These are phyloP conservation scores for Branchellion lobata DNA, from an alignment of 2,888 invertebrate species.

Conservation along the genomic window DNA sequence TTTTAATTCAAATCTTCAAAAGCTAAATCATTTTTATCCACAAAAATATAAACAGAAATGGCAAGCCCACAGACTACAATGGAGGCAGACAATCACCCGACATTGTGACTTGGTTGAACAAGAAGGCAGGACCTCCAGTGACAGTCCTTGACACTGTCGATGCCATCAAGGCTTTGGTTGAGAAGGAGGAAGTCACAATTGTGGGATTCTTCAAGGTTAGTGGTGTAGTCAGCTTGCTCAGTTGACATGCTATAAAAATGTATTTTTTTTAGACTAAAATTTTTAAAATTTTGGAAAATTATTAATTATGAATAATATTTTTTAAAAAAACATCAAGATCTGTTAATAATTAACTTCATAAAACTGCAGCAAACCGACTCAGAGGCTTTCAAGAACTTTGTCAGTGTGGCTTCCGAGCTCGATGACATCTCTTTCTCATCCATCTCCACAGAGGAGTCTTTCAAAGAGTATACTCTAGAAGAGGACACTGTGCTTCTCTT, in stretches of 20 bases:
- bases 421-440: slow-evolving; percentile 90
- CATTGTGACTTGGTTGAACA: slow-evolving; percentile 88
- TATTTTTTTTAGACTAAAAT: background rate
- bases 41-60: slow-evolving; percentile 2
- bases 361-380: slow-evolving; percentile 70
- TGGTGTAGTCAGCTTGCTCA: background rate
- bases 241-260: background rate
- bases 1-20: no score
- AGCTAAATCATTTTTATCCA: background rate
- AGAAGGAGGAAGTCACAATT: slow-evolving; percentile 77
- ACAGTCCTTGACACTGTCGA: slow-evolving; percentile 73
- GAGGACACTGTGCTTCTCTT: slow-evolving; percentile 80
- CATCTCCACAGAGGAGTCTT: slow-evolving; percentile 75
- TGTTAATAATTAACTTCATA: background rate
- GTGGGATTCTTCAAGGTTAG: slow-evolving; percentile 66
- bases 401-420: slow-evolving; percentile 75
- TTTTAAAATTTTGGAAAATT: background rate
- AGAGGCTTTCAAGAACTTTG: slow-evolving; percentile 79
- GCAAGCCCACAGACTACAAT: slow-evolving; percentile 56
- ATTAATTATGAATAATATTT: background rate
- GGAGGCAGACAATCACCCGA: slow-evolving; percentile 89
- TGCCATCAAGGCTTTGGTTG: slow-evolving; percentile 77
- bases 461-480: slow-evolving; percentile 76
- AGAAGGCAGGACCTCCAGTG: slow-evolving; percentile 97
- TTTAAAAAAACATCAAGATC: background rate